These are phyloP conservation scores for Oryzias woworae DNA, from an alignment of 2,113 vertebrate species.

Conservation along the genomic window DNA sequence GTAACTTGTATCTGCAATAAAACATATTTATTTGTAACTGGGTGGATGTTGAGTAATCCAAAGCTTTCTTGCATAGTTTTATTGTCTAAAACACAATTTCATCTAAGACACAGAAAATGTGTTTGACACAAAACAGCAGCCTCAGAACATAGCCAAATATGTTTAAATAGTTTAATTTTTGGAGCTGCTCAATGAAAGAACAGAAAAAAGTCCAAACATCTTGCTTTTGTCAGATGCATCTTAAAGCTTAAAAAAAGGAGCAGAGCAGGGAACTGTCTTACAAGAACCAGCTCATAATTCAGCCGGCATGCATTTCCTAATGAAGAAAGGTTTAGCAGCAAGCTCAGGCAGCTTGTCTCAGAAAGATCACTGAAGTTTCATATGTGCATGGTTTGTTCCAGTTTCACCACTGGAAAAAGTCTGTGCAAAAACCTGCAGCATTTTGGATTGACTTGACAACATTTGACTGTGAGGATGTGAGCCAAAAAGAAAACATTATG, in stretches of 20 bases:
- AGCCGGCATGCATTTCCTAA: constrained; percentile 60
- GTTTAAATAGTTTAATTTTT: constrained; percentile 10
- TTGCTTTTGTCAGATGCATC: constrained; percentile 30
- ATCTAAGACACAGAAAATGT: constrained; percentile 18
- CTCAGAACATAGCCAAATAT: not conserved
- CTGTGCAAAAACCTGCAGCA: constrained; percentile 70
- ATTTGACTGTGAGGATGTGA: no score
- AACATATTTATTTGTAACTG: no score
- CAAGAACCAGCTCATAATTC: constrained; percentile 29
- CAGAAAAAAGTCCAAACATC: constrained; percentile 35
- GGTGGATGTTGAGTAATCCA: no score
- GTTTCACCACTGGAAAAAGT: constrained; percentile 41
- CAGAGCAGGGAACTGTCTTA: constrained; percentile 15
- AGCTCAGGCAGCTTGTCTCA: constrained; percentile 43
- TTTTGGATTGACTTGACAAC: constrained; percentile 45
- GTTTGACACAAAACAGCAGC: constrained; percentile 8
- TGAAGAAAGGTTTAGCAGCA: constrained; percentile 53
- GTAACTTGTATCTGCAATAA: no score
- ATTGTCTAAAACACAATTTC: not conserved
- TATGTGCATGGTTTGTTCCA: constrained; percentile 42
- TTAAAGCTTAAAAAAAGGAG: constrained; percentile 45
- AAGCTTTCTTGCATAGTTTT: no score
- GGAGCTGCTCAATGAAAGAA: constrained; percentile 9
- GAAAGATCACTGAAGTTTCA: constrained; percentile 4
- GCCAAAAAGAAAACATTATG: no score